These are phyloP conservation scores for Pseudomyrmex sp. DNA, from an alignment of 1,140 invertebrate species.

Conservation along the genomic window DNA sequence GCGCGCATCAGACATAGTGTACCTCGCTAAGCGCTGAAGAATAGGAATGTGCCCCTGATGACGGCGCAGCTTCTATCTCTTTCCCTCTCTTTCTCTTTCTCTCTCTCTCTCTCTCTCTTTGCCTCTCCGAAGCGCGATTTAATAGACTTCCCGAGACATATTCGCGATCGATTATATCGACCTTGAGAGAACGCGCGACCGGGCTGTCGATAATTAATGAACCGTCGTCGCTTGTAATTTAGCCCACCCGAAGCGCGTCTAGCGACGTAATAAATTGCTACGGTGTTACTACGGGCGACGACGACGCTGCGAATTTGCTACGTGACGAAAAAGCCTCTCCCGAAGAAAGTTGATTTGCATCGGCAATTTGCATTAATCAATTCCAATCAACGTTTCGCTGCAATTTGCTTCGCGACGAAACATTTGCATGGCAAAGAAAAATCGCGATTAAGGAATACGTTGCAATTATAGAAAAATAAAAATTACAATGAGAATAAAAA, in stretches of 20 bases:
- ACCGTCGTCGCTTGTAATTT: constrained; percentile 50
- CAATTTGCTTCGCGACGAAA: not conserved
- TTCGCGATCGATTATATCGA: constrained; percentile 47
- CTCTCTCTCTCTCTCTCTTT: not conserved
- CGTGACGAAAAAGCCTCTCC: not conserved
- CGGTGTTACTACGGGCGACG: not conserved
- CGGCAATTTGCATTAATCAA: constrained; percentile 31
- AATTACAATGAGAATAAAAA: not conserved
- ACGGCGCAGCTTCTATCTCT: not conserved
- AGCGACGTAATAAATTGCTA: constrained; percentile 37
- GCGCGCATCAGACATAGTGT: not conserved
- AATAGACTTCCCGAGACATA: constrained; percentile 38
- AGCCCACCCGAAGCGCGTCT: constrained; percentile 19
- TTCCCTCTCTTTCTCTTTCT: no score
- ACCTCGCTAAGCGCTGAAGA: not conserved
- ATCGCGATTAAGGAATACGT: not conserved
- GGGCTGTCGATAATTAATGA: constrained; percentile 50
- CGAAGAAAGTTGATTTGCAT: not conserved
- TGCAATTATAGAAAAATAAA: not conserved
- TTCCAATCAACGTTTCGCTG: not conserved
- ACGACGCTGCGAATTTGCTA: constrained; percentile 15
- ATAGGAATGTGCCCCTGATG: not conserved
- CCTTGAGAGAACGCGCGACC: constrained; percentile 15
- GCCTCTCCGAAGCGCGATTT: not conserved
- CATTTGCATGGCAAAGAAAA: not conserved